Evolutionary conservation across 2,797 vertebrate species (phyloP), one percentile per base, ranked within the genome.

Genomic region (Diglossa cyanea): DNA sequence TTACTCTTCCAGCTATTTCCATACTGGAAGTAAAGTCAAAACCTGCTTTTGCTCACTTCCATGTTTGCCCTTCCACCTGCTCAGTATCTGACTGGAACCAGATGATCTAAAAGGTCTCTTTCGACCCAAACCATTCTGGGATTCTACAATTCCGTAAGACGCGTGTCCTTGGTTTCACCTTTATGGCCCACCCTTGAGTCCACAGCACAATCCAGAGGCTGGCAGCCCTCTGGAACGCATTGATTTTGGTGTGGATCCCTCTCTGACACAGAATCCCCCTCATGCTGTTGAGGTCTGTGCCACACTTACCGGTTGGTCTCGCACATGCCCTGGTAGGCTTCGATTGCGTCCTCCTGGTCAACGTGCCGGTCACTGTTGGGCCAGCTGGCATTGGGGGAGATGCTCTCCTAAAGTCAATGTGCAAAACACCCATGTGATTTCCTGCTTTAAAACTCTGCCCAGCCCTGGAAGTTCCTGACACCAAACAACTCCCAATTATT

Each of bases 261-360:
- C 25, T 44, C 4, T 44, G 10, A 11, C 17, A 3, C 25, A 58
- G 39, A 4, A 30, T 8, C 2, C 9, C 54, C 19, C 7, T 0
- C 5, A 4, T 14, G 60, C 54, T 61, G 45, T 28, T 7, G 47
- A 4, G 26, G 17, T 35, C 7, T 17, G 30, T 50, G 73, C 57
- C 77, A 37, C 55, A 80, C 98, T 97, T 98, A 99, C 99, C 98
- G 98, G 74, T 99, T 99, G 4, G 98, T 98, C 97, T 99, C 98
- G 3, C 97, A 98, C 83, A 99, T 96, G 17, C 98, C 98, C 11
- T 98, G 98, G 68, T 98, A 98, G 6, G 98, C 98, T 81, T 98
- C 96, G 1, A 98, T 96, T 0, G 95, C 98, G 1, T 99, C 98
- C 23, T 99, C 98, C 90, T 97, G 97, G 63, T 99, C 98, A 14